Conservation (phyloP, 2,888 invertebrate species). For the Zygogramma bicolorata region DNA sequence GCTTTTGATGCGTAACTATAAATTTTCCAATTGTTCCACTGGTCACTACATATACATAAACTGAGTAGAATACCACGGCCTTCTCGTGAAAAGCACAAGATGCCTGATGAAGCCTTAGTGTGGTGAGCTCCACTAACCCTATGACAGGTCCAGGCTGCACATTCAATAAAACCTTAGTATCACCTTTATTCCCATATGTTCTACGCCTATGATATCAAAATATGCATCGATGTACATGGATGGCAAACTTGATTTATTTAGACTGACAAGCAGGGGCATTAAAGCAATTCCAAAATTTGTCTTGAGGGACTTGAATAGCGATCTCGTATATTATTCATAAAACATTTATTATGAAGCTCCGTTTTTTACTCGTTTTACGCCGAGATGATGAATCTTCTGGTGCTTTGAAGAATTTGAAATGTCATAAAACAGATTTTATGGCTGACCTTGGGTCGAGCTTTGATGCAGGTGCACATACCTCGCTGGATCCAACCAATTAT, state of each 20-base stretch:
- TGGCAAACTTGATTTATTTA: slow-evolving; percentile 46
- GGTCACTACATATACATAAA: no score
- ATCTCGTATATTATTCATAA: slow-evolving; percentile 40
- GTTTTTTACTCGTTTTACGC: slow-evolving; percentile 24
- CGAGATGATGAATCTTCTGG: slow-evolving; percentile 35
- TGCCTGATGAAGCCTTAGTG: no score
- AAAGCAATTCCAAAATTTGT: slow-evolving; percentile 44
- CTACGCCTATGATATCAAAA: slow-evolving; percentile 45
- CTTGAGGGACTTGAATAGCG: slow-evolving; percentile 34
- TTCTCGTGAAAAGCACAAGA: no score
- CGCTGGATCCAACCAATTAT: slow-evolving; percentile 28
- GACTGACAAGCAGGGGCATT: slow-evolving; percentile 45
- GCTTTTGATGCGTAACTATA: no score
- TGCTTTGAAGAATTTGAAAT: slow-evolving; percentile 29
- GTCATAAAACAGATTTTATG: slow-evolving; percentile 37
- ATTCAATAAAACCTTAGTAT: not conserved
- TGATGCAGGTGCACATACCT: slow-evolving; percentile 21
- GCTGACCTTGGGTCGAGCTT: slow-evolving; percentile 2
- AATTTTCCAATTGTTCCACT: no score
- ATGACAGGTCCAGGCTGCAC: no score
- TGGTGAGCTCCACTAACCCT: no score
- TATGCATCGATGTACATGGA: slow-evolving; percentile 51
- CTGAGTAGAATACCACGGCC: no score
- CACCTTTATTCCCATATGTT: not conserved
- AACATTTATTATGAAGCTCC: slow-evolving; percentile 34